phyloP scores from a whole-genome alignment of 2,113 vertebrate genomes.

The Sebastes schlegelii region DNA sequence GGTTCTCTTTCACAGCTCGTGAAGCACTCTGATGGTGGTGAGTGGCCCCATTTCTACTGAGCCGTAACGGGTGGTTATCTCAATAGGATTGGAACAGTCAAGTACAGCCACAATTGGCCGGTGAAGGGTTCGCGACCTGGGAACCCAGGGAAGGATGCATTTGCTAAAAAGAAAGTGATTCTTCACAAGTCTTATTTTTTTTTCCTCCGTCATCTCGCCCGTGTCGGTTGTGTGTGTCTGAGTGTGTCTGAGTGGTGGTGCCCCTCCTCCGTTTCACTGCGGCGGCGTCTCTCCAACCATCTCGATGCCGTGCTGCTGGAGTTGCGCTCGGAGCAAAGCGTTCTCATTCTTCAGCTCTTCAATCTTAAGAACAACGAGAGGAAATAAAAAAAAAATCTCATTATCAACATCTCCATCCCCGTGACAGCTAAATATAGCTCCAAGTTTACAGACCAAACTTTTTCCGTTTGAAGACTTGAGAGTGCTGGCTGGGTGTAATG shows the following conservation, averaged over 20 bases:
- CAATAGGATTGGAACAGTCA: constrained; percentile 65
- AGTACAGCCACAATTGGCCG: constrained; percentile 55
- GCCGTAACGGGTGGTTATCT: constrained; percentile 55
- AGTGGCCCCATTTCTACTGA: constrained; percentile 60
- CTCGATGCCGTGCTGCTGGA: constrained; percentile 90
- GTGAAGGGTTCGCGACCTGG: constrained; percentile 51
- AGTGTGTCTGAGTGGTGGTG: constrained; percentile 36
- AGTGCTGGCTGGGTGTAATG: constrained; percentile 33
- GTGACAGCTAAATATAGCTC: constrained; percentile 35
- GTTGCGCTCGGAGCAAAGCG: constrained; percentile 86
- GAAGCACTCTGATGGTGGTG: constrained; percentile 47
- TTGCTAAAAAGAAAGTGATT: constrained; percentile 59
- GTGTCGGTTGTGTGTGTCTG: constrained; percentile 29
- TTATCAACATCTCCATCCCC: constrained; percentile 42
- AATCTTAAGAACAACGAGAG: constrained; percentile 78
- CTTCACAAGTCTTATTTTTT: constrained; percentile 51
- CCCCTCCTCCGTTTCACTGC: constrained; percentile 78
- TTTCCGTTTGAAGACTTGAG: constrained; percentile 34
- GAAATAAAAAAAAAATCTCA: constrained; percentile 22
- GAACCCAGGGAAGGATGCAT: constrained; percentile 53
- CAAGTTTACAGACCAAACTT: constrained; percentile 59
- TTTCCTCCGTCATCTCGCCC: background rate
- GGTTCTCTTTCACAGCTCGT: constrained; percentile 35
- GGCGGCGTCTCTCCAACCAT: constrained; percentile 84
- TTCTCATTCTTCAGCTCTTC: constrained; percentile 93